Conservation (phyloP, 2,797 vertebrate species). For the Hydrophis major region DNA sequence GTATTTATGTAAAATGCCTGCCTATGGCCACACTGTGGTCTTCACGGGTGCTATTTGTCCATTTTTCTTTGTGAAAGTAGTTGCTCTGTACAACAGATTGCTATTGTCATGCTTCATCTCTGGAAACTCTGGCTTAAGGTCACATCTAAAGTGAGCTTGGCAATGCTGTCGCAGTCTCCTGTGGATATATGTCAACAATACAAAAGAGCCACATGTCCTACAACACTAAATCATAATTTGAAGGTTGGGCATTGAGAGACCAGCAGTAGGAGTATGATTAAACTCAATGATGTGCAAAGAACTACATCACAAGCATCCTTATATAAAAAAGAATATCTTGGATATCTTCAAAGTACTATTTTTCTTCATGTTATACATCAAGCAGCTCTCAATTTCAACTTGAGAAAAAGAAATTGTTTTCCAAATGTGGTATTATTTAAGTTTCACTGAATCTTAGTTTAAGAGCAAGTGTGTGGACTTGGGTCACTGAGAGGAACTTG, state of each 20-base stretch:
- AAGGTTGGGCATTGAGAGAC: not conserved
- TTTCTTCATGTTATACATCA: not conserved
- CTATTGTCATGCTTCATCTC: constrained; percentile 10
- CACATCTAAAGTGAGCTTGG: constrained; percentile 14
- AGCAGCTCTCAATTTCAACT: not conserved
- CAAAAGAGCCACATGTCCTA: not conserved
- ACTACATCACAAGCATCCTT: not conserved
- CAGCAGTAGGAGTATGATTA: not conserved
- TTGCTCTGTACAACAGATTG: not conserved
- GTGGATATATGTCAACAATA: constrained; percentile 10
- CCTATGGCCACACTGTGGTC: rapidly evolving
- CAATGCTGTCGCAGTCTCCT: constrained; percentile 17
- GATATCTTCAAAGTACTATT: not conserved
- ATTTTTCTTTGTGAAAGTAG: not conserved
- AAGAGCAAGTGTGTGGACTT: not conserved
- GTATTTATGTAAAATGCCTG: not conserved
- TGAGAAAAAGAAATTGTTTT: not conserved
- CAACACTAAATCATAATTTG: not conserved
- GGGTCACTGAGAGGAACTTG: not conserved
- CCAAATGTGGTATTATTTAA: not conserved
- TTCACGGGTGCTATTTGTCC: not conserved
- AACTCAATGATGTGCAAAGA: not conserved
- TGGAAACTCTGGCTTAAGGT: not conserved
- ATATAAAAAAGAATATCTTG: too few relatives aligned
- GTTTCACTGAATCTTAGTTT: not conserved